Conservation (phyloP, 2,888 invertebrate species). For the Hyposoter dolosus region DNA sequence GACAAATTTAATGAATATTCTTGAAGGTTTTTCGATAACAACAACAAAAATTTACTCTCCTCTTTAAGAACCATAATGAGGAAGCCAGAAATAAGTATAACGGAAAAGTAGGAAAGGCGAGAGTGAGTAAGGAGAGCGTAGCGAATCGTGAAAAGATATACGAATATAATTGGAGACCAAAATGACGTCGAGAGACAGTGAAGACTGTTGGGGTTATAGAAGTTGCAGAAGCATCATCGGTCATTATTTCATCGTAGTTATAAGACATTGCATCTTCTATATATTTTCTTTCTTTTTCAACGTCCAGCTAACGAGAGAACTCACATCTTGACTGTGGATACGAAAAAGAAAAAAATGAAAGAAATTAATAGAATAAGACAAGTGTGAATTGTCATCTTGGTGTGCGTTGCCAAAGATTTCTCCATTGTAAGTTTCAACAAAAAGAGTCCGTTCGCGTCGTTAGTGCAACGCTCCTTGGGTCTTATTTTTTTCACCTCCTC, state of each 20-base stretch:
- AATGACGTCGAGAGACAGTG: conserved; percentile 57
- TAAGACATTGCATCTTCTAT: conserved; percentile 70
- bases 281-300: conserved; percentile 67
- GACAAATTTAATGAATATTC: neutral
- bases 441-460: conserved; percentile 56
- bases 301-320: conserved; percentile 59
- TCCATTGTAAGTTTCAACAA: conserved; percentile 59
- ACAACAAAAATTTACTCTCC: neutral
- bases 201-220: conserved; percentile 44
- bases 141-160: conserved; percentile 57
- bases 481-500: conserved; percentile 13
- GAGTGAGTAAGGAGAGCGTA: conserved; percentile 25
- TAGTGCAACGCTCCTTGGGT: conserved; percentile 38
- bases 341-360: neutral
- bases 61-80: conserved; percentile 4
- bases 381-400: conserved; percentile 30
- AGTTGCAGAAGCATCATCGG: conserved; percentile 65
- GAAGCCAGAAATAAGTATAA: conserved; percentile 1
- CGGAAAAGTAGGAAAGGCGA: neutral
- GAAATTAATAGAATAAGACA: conserved; percentile 13
- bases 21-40: neutral
- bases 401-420: conserved; percentile 50
- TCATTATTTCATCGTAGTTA: conserved; percentile 72
- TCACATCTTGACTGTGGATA: conserved; percentile 48
- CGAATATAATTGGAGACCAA: conserved; percentile 76